These are phyloP conservation scores for Pollenia labialis DNA, from an alignment of 2,888 invertebrate species.

Conservation along the genomic window DNA sequence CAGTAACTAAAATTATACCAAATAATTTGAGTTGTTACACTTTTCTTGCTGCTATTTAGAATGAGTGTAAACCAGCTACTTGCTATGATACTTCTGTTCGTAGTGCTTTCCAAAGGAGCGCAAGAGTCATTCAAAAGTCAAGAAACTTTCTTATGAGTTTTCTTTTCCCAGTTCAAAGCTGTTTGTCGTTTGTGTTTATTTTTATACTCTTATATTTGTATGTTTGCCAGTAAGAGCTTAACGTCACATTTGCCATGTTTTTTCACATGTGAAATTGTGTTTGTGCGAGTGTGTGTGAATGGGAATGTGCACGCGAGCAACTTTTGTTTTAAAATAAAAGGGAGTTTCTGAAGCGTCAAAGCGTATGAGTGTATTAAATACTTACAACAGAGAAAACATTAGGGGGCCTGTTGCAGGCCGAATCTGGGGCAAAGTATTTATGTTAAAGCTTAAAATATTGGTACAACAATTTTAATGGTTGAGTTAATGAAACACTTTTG, in stretches of 20 bases:
- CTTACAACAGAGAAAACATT: conserved; percentile 36
- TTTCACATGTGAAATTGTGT: background rate
- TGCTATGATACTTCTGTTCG: background rate
- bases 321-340: conserved; percentile 39
- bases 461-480: too few relatives aligned
- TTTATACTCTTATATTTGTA: conserved; percentile 10
- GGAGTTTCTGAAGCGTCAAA: conserved; percentile 65
- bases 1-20: conserved; percentile 18
- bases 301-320: conserved; percentile 44
- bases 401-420: background rate
- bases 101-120: conserved; percentile 53
- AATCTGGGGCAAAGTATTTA: too few relatives aligned
- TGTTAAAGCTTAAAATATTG: too few relatives aligned
- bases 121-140: conserved; percentile 84
- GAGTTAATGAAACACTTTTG: too few relatives aligned
- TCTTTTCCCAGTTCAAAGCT: conserved; percentile 39
- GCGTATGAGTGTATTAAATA: conserved; percentile 70
- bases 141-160: conserved; percentile 81
- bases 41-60: conserved; percentile 19
- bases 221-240: conserved; percentile 44
- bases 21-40: conserved; percentile 9
- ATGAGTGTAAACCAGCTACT: conserved; percentile 17
- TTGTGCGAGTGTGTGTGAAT: background rate
- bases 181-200: conserved; percentile 26
- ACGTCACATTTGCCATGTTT: conserved; percentile 29